Conservation (phyloP, 2,888 invertebrate species). For the Clitarchus hookeri region DNA sequence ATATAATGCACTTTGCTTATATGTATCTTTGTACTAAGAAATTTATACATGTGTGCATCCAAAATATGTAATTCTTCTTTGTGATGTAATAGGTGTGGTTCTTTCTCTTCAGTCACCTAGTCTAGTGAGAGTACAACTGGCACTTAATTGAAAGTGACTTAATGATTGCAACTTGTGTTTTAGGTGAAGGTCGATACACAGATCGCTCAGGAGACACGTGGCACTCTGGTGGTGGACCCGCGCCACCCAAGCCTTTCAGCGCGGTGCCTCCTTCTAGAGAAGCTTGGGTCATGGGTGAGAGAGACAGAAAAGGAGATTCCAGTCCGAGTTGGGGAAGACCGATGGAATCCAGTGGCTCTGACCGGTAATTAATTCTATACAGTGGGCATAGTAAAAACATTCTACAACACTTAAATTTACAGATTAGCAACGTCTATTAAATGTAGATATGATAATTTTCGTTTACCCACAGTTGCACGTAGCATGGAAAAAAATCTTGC, state of each 20-base stretch:
- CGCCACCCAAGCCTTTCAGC: constrained; percentile 37
- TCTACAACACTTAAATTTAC: too few species aligned
- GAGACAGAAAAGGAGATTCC: constrained; percentile 33
- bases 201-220: constrained; percentile 41
- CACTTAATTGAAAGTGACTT: too few species aligned
- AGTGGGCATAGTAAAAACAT: too few species aligned
- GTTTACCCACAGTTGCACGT: too few species aligned
- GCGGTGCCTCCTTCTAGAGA: constrained; percentile 30
- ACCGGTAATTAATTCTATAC: constrained; percentile 27
- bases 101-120: neutral
- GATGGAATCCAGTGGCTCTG: constrained; percentile 33
- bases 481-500: too few species aligned
- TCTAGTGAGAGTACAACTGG: neutral
- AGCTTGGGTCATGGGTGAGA: constrained; percentile 29
- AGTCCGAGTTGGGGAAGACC: constrained; percentile 36
- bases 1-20: too few species aligned
- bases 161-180: neutral
- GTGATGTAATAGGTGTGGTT: constrained; percentile 20
- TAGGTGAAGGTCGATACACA: constrained; percentile 37
- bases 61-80: too few species aligned
- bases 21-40: too few species aligned
- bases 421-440: too few species aligned
- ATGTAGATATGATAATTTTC: too few species aligned
- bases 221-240: constrained; percentile 39
- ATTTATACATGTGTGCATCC: too few species aligned